Percentiles rank a stretch among this genome's conserved stretches.
Evolutionary conservation across 2,797 vertebrate genomes (phyloP).

Genomic region (Leptatherina wallacei): DNA sequence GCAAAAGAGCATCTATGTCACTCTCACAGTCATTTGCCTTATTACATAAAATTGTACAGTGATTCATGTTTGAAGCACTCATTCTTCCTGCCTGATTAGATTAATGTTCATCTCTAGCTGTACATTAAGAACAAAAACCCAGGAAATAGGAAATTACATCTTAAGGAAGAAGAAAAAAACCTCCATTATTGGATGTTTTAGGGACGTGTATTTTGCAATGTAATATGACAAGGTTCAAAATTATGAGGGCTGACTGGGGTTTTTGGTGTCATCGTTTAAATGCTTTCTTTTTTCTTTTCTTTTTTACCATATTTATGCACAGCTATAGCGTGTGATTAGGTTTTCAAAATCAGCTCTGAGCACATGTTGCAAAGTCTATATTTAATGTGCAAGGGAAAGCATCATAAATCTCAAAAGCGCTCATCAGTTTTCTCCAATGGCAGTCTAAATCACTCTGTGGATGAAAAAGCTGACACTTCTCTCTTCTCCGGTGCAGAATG

Average conservation of each 20-base stretch:
- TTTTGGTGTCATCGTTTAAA: constrained; percentile 1
- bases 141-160: background rate
- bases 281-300: constrained; percentile 21
- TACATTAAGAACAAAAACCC: constrained; percentile 25
- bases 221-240: constrained; percentile 12
- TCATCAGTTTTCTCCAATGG: constrained; percentile 80
- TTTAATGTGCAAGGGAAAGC: constrained; percentile 75
- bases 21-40: constrained; percentile 45
- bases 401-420: constrained; percentile 78
- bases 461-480: constrained; percentile 78
- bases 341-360: constrained; percentile 72
- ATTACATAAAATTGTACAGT: constrained; percentile 50
- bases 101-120: constrained; percentile 22
- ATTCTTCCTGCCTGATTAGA: constrained; percentile 44
- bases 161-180: constrained; percentile 14
- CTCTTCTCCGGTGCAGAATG: constrained; percentile 72
- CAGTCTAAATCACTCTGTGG: constrained; percentile 80
- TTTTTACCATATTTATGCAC: constrained; percentile 33
- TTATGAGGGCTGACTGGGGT: background rate
- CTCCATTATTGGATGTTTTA: background rate
- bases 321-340: constrained; percentile 66
- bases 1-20: constrained; percentile 22
- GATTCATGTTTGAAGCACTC: constrained; percentile 14
- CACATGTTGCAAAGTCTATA: constrained; percentile 77
- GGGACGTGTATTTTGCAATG: background rate